Conservation (phyloP, 1,140 invertebrate species). For the Drosophila athabasca region DNA sequence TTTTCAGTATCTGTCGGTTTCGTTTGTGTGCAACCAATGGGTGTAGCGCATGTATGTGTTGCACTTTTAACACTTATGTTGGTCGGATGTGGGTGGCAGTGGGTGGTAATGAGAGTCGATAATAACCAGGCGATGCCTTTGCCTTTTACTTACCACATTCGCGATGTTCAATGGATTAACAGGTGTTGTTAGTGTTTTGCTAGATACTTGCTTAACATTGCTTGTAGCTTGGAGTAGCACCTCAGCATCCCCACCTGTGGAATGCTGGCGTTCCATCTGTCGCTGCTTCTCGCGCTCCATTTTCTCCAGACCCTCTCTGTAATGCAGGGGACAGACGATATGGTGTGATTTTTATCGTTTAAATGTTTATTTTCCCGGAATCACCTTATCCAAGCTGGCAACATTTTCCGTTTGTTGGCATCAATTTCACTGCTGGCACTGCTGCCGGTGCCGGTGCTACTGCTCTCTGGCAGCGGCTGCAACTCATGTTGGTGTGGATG, state of each 20-base stretch:
- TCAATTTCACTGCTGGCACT: conserved; percentile 85
- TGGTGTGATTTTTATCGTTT: not conserved
- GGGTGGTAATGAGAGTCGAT: conserved; percentile 26
- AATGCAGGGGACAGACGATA: not conserved
- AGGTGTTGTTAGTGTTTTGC: conserved; percentile 77
- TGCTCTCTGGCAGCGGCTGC: conserved; percentile 14
- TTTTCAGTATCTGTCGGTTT: conserved; percentile 20
- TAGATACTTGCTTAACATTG: conserved; percentile 77
- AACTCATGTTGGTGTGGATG: conserved; percentile 6
- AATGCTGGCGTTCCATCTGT: conserved; percentile 90
- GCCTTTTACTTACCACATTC: conserved; percentile 68
- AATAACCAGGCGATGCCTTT: conserved; percentile 21
- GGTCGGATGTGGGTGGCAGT: too few species aligned
- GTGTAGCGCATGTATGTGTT: conserved; percentile 11
- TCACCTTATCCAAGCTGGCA: conserved; percentile 95
- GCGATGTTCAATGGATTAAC: conserved; percentile 75
- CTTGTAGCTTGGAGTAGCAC: conserved; percentile 8
- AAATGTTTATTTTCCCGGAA: not conserved
- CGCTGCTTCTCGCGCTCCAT: conserved; percentile 98
- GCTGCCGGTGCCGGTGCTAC: conserved; percentile 7
- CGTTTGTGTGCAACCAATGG: conserved; percentile 37
- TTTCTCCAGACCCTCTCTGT: conserved; percentile 91
- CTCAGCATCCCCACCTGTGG: conserved; percentile 84
- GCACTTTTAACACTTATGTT: conserved; percentile 25
- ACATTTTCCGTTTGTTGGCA: conserved; percentile 93